phyloP scores from a whole-genome alignment of 2,113 vertebrate genomes.

The Alaudala cheleensis region DNA sequence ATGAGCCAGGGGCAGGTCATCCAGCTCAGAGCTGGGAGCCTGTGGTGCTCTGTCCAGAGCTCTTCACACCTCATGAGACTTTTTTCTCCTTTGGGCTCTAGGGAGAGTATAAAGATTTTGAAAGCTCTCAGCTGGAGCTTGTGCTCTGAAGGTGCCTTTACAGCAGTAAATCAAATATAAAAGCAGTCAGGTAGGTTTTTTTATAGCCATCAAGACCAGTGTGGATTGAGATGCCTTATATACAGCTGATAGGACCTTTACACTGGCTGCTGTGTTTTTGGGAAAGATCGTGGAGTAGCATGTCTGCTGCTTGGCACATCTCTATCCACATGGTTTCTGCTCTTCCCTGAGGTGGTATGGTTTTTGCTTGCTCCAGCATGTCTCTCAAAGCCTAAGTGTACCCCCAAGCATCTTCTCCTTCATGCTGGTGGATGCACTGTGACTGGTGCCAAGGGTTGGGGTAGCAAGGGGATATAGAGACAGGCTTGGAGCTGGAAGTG shows the following conservation, averaged over 20 bases:
- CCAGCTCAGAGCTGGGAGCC: not conserved
- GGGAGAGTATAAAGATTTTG: accelerated
- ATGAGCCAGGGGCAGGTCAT: not conserved
- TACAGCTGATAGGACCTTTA: not conserved
- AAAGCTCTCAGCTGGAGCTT: not conserved
- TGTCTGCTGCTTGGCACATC: not conserved
- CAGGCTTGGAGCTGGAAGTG: not conserved
- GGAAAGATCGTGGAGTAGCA: not conserved
- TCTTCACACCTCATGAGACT: not conserved
- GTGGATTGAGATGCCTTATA: not conserved
- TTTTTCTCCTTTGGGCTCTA: not conserved
- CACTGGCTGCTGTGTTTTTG: not conserved
- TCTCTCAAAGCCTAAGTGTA: not conserved
- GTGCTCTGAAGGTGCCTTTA: not conserved
- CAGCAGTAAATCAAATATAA: not conserved
- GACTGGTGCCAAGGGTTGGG: not conserved
- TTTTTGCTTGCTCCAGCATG: not conserved
- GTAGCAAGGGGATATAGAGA: not conserved
- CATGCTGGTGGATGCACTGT: accelerated
- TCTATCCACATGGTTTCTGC: not conserved
- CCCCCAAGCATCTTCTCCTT: not conserved
- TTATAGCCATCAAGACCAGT: not conserved
- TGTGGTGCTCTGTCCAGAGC: not conserved
- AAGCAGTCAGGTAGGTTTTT: not conserved
- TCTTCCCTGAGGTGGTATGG: not conserved